Percentiles rank a stretch among this genome's conserved stretches.
These are phyloP conservation scores for Callipepla californica DNA, from an alignment of 2,113 vertebrate genomes.

Conservation along the genomic window DNA sequence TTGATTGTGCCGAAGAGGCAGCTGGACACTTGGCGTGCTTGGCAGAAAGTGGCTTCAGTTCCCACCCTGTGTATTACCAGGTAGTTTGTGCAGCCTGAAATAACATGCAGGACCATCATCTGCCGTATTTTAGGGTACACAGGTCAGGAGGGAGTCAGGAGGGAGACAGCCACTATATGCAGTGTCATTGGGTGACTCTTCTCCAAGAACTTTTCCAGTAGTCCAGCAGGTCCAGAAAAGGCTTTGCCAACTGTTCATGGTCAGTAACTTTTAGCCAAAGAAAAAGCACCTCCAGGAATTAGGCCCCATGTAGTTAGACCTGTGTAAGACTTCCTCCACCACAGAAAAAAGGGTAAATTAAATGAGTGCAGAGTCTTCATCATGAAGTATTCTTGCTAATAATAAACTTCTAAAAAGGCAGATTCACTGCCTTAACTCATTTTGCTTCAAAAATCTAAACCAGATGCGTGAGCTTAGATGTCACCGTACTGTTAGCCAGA, in stretches of 20 bases:
- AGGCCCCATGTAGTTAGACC: background rate
- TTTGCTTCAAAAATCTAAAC: slow-evolving; percentile 43
- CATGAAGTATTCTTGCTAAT: background rate
- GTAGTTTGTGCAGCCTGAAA: background rate
- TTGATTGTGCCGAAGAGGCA: background rate
- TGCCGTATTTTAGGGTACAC: rapidly evolving
- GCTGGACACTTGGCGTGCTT: background rate
- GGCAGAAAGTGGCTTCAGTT: background rate
- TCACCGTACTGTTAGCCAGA: slow-evolving; percentile 37
- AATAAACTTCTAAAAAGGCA: background rate
- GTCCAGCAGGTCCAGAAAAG: background rate
- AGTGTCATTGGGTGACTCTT: background rate
- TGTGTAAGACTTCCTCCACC: background rate
- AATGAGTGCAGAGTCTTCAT: background rate
- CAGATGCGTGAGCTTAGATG: slow-evolving; percentile 31
- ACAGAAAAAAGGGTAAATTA: background rate
- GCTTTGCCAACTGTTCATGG: background rate
- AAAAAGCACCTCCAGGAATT: background rate
- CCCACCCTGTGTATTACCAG: background rate
- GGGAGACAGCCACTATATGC: background rate
- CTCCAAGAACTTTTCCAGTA: background rate
- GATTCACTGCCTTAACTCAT: slow-evolving; percentile 37
- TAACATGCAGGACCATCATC: rapidly evolving
- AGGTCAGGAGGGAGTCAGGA: background rate
- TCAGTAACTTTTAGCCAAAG: background rate